Percentiles rank a stretch among this genome's conserved stretches.
Conservation (phyloP, 1,140 invertebrate genomes). For the Drosophila mauritiana region DNA sequence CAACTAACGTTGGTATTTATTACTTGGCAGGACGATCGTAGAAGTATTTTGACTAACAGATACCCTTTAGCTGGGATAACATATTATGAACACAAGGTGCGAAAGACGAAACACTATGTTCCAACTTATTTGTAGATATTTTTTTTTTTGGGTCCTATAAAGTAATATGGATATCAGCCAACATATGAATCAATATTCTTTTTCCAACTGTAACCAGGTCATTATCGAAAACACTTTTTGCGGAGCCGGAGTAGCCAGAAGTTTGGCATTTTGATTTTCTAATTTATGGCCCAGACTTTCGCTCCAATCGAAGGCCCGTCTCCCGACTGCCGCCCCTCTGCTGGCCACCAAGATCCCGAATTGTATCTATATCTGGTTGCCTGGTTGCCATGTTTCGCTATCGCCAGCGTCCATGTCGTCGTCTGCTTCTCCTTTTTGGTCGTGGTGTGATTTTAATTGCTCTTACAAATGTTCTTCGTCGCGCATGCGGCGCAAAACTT, state of each 20-base stretch:
- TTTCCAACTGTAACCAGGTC: constrained; percentile 53
- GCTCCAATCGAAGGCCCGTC: constrained; percentile 38
- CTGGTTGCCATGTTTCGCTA: constrained; percentile 57
- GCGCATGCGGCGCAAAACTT: constrained; percentile 51
- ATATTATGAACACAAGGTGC: too few relatives aligned
- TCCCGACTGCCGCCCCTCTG: neutral
- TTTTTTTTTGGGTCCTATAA: too few relatives aligned
- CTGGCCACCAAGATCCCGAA: neutral
- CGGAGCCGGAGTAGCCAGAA: constrained; percentile 17
- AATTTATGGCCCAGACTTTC: constrained; percentile 66
- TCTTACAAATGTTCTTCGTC: constrained; percentile 73
- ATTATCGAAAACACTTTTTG: constrained; percentile 48
- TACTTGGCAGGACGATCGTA: neutral
- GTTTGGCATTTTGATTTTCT: constrained; percentile 74
- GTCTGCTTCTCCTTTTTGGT: constrained; percentile 62
- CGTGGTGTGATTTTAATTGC: constrained; percentile 81
- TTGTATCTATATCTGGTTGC: constrained; percentile 50
- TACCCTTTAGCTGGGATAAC: neutral
- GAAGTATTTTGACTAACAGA: neutral
- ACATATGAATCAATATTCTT: constrained; percentile 20
- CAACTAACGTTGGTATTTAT: constrained; percentile 47
- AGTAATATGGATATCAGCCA: neutral
- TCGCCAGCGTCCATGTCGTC: constrained; percentile 60
- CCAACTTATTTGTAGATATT: too few relatives aligned
- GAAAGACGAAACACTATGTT: too few relatives aligned